Conservation (phyloP, 2,888 invertebrate genomes). For the Euplexia lucipara region DNA sequence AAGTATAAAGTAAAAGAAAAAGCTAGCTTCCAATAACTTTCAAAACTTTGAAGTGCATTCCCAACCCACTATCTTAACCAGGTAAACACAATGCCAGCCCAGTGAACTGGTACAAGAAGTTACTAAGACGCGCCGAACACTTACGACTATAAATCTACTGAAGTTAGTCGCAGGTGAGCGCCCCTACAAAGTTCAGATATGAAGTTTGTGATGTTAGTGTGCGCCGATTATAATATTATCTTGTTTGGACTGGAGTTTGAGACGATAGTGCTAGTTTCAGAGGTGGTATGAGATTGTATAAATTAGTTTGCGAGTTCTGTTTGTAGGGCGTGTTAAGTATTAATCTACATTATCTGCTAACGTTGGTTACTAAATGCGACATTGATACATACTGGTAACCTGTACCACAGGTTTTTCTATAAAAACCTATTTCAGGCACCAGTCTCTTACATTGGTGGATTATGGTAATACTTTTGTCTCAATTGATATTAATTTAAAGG, state of each 20-base stretch:
- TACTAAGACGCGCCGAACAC: conserved; percentile 43
- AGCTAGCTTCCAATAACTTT: not conserved
- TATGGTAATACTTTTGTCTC: too few relatives aligned
- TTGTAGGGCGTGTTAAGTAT: not conserved
- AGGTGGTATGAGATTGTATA: not conserved
- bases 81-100: conserved; percentile 55
- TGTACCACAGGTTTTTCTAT: too few relatives aligned
- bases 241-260: conserved; percentile 35
- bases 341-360: too few relatives aligned
- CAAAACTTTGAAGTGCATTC: conserved; percentile 11
- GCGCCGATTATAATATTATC: conserved; percentile 53
- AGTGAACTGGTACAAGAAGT: conserved; percentile 59
- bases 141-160: conserved; percentile 54
- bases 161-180: conserved; percentile 54
- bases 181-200: conserved; percentile 41
- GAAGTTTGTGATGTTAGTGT: conserved; percentile 44
- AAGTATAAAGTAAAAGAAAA: too few relatives aligned
- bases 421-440: too few relatives aligned
- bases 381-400: too few relatives aligned
- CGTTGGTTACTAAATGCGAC: too few relatives aligned
- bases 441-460: too few relatives aligned
- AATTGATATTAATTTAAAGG: too few relatives aligned
- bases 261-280: conserved; percentile 24
- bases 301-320: not conserved
- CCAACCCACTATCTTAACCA: conserved; percentile 31